Percentiles rank a stretch among this genome's conserved stretches.
Conservation (phyloP, 2,113 vertebrate species). For the Notarius lentiginosus region DNA sequence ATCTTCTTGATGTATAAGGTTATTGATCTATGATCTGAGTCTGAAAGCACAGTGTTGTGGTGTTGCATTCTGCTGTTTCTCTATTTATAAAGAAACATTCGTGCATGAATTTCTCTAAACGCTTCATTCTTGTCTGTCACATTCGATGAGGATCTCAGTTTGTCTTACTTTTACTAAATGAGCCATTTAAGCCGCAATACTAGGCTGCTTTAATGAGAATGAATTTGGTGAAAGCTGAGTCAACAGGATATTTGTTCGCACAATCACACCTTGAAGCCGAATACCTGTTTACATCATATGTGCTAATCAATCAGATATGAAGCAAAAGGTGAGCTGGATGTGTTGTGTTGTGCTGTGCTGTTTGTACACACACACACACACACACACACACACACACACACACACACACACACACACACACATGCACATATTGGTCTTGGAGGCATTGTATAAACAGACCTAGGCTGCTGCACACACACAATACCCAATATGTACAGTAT, state of each 20-base stretch:
- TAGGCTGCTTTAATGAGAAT: neutral
- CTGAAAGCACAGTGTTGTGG: neutral
- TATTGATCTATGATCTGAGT: neutral
- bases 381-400: neutral
- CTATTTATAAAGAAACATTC: constrained; percentile 5
- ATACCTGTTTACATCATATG: neutral
- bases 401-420: neutral
- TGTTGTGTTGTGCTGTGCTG: neutral
- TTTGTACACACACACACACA: neutral
- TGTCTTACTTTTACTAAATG: constrained; percentile 15
- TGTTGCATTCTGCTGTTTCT: neutral
- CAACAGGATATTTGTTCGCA: neutral
- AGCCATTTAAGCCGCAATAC: constrained; percentile 16
- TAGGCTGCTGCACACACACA: neutral
- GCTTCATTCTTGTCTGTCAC: neutral
- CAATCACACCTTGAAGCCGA: neutral
- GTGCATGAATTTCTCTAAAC: neutral
- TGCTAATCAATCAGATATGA: constrained; percentile 9
- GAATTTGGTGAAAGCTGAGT: neutral
- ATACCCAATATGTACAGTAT: neutral
- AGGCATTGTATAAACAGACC: neutral
- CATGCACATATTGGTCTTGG: neutral
- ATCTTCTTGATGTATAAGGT: neutral
- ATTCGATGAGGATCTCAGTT: neutral
- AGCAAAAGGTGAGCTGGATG: constrained; percentile 1